These are phyloP conservation scores for Sceloporus tristichus DNA, from an alignment of 2,113 vertebrate genomes.

Conservation along the genomic window DNA sequence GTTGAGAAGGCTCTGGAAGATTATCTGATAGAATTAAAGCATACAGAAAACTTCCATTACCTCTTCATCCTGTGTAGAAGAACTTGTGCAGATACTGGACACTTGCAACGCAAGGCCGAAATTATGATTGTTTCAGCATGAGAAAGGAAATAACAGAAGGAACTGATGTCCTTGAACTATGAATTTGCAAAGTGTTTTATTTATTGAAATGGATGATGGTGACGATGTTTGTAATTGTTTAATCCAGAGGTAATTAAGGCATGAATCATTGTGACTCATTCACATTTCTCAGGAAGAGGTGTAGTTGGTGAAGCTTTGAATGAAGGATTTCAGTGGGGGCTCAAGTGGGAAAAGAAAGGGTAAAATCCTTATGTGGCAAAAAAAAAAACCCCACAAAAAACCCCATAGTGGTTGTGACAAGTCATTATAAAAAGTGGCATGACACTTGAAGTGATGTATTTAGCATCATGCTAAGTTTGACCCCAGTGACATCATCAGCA, in stretches of 20 bases:
- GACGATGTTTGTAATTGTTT: no score
- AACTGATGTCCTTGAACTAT: not conserved
- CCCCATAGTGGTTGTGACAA: not conserved
- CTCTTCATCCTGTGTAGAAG: constrained; percentile 11
- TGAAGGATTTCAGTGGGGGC: not conserved
- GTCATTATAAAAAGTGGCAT: not conserved
- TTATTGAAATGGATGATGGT: not conserved
- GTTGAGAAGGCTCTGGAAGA: constrained; percentile 16
- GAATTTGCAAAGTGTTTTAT: not conserved
- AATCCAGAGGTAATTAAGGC: no score
- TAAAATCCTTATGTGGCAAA: not conserved
- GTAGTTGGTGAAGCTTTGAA: not conserved
- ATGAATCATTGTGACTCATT: no score
- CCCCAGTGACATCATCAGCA: no score
- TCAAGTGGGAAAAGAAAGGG: not conserved
- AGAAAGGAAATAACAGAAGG: not conserved
- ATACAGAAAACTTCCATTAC: not conserved
- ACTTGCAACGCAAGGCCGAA: constrained; percentile 13
- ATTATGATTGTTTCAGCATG: not conserved
- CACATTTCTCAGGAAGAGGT: no score
- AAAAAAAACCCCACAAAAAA: no score
- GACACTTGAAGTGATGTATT: not conserved
- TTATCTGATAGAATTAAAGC: not conserved
- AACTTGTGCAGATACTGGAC: not conserved
- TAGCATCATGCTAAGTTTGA: not conserved